Evolutionary conservation across 2,888 invertebrate genomes (phyloP).

Genomic region (Melieria omissa): DNA sequence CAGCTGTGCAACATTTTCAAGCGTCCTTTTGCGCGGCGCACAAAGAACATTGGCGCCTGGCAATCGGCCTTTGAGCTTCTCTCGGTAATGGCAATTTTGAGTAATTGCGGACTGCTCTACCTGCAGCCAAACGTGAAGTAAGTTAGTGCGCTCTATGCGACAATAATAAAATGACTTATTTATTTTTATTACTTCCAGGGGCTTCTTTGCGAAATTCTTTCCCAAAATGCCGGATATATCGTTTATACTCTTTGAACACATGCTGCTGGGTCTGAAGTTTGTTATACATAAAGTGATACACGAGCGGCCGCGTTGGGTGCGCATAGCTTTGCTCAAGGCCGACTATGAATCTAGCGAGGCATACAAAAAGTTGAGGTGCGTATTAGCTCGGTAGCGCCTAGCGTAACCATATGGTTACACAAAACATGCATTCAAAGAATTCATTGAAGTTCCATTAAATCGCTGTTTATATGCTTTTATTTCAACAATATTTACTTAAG

Average conservation of each 20-base stretch:
- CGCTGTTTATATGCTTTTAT: background rate
- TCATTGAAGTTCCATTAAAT: background rate
- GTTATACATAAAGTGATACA: slow-evolving; percentile 76
- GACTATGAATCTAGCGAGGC: slow-evolving; percentile 74
- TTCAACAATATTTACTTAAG: background rate
- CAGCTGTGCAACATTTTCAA: slow-evolving; percentile 75
- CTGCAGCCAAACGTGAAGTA: slow-evolving; percentile 74
- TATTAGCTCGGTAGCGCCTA: background rate
- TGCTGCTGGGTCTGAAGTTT: slow-evolving; percentile 74
- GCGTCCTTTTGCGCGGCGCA: slow-evolving; percentile 74
- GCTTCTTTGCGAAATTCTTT: slow-evolving; percentile 58
- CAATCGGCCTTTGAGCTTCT: slow-evolving; percentile 70
- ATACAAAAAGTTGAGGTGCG: slow-evolving; percentile 68
- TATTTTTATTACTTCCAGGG: slow-evolving; percentile 49
- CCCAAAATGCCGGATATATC: slow-evolving; percentile 64
- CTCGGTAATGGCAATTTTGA: slow-evolving; percentile 77
- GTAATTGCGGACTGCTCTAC: slow-evolving; percentile 79
- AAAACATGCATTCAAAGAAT: too few relatives aligned
- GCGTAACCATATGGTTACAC: too few relatives aligned
- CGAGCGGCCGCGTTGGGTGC: slow-evolving; percentile 77
- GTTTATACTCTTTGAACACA: slow-evolving; percentile 77
- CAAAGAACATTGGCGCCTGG: slow-evolving; percentile 82
- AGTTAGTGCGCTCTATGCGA: slow-evolving; percentile 28
- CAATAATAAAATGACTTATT: slow-evolving; percentile 17
- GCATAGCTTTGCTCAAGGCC: slow-evolving; percentile 72